Evolutionary conservation across 2,888 invertebrate species (phyloP), one percentile per base, ranked within the genome.

Genomic region (Conops quadrifasciatus): DNA sequence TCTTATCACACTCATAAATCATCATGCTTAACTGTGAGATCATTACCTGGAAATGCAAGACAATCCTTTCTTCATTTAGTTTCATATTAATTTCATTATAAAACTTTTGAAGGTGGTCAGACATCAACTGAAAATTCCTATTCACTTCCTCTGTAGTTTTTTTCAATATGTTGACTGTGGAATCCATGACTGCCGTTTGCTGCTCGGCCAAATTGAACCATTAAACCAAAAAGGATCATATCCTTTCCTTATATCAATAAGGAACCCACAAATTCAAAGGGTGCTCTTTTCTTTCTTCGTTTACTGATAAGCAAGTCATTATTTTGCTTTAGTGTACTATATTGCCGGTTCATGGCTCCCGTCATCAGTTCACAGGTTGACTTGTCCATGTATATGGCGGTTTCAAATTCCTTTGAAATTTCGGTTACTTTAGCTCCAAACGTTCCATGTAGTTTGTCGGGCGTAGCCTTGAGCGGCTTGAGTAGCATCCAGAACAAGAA

Each of bases 391-490:
- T 58, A 58, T 26, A 58, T 58, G 11, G 58, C 58, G 4, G 58
- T 58, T 1, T 91, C 91, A 0, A 91, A 91, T 67, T 58, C 53
- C 21, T 53, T 53, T 21, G 53, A n/a, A n/a, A 53, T 53, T 53
- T 53, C 21, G 21, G 53, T 21, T 21, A 21, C 53, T 9, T n/a
- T 53, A n/a, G 53, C 53, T 11, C 53, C 53, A 53, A 53, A 53
- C 26, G 58, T 58, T 58, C 58, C 58, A 58, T 58, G 28, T 9
- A 26, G 9, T 58, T 58, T 24, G 2, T 24, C 1, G 7, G 58
- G 28, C 16, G 16, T 58, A 15, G 58, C 28, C 26, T 58, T 58
- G 19, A 43, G 2, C 13, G 13, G 13, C 11, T 19, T 43, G n/a
- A 21, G 5, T 1, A 43, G 45, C 45, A 43, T 24, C 16, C 3